Evolutionary conservation across 2,797 vertebrate species (phyloP), one percentile per base, ranked within the genome.

Genomic region (Helarctos malayanus): DNA sequence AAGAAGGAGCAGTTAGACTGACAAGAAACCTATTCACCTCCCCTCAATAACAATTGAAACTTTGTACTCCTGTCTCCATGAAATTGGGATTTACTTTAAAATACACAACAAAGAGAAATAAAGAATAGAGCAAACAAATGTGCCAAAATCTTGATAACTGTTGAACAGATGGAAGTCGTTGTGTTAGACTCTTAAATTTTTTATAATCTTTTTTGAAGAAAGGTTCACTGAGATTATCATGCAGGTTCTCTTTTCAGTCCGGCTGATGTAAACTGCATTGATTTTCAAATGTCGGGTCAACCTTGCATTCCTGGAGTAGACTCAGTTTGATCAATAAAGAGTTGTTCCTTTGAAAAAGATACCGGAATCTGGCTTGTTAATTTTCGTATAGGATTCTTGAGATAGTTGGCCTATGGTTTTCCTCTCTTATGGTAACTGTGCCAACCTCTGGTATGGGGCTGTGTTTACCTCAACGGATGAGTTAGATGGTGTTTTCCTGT

Each of bases 1-100:
- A 54, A 18, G 13, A n/a, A 83, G 61, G 27, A 52, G 52, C 84
- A 81, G 5, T 71, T 54, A 49, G 3, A 56, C n/a, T 29, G 38
- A 85, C 35, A 45, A 65, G 68, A 65, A 61, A 35, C n/a, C 25
- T 54, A 32, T 91, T 83, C 32, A 61, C 25, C 7, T 68, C 15
- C 45, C 29, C 38, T 45, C 32, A 63, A 63, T 19, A 65, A 52
- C 35, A 23, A 38, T 3, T 3, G 52, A 13, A 21, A 23, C 68
- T 56, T 76, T 35, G 14, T 54, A 49, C 61, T 63, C 27, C 29
- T 32, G 29, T 32, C 3, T 35, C 35, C 56, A 68, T 14, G 18
- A 52, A 89, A 49, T 38, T 86, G 38, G 38, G 47, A 82, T 52
- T 78, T 65, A n/a, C 54, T 78, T 63, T 81, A 91, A 93, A 93